These are phyloP conservation scores for Psittacus erithacus DNA, from an alignment of 2,113 vertebrate species.

Conservation along the genomic window DNA sequence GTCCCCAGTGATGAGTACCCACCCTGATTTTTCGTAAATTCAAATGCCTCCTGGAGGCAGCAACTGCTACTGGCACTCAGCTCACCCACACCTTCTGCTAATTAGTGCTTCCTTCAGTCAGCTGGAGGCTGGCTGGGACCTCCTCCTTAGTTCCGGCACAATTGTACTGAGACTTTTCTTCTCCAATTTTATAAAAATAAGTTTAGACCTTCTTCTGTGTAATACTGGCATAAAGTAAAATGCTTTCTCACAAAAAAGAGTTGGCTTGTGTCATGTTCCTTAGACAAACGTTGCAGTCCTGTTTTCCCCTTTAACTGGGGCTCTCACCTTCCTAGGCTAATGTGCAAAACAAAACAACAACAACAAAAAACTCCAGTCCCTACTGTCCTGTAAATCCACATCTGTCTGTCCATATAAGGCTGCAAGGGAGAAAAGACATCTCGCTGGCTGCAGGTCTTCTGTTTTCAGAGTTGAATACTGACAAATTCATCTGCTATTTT, in stretches of 20 bases:
- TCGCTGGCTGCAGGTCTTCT: background rate
- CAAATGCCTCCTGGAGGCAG: background rate
- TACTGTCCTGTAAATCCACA: background rate
- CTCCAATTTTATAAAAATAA: slow-evolving; percentile 54
- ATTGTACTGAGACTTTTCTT: background rate
- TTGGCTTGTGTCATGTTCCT: background rate
- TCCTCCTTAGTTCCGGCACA: slow-evolving; percentile 11
- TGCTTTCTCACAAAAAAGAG: background rate
- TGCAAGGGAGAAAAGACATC: background rate
- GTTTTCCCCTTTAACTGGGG: slow-evolving; percentile 42
- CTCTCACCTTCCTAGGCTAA: slow-evolving; percentile 22
- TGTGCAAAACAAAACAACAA: slow-evolving; percentile 69
- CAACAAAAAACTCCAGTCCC: slow-evolving; percentile 9
- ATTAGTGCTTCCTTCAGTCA: background rate
- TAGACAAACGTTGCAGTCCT: background rate
- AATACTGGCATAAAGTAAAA: slow-evolving; percentile 71
- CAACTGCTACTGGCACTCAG: background rate
- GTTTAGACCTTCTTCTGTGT: slow-evolving; percentile 1
- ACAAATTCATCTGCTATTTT: background rate
- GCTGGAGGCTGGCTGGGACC: background rate
- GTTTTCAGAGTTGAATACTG: background rate
- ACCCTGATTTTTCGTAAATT: background rate
- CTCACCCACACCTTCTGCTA: background rate
- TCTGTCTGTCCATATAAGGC: background rate
- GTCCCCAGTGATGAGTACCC: background rate